Evolutionary conservation across 2,113 vertebrate species (phyloP).

Genomic region (Polyodon spathula): DNA sequence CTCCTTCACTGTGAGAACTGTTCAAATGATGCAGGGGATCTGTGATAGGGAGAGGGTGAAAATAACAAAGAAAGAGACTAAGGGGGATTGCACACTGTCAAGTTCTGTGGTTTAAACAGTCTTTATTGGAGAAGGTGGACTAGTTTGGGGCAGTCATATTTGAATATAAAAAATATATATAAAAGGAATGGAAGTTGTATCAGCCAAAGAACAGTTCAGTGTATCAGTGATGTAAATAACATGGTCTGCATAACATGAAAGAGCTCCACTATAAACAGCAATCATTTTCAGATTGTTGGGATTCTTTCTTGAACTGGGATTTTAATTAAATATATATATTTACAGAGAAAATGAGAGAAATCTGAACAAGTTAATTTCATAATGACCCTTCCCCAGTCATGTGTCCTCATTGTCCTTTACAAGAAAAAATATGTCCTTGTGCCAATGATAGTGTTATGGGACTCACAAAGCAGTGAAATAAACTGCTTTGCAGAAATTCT

Average conservation of each 20-base stretch:
- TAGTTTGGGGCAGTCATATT: constrained; percentile 46
- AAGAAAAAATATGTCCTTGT: constrained; percentile 5
- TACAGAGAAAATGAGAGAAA: too few species aligned
- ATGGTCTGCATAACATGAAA: too few species aligned
- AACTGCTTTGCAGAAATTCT: constrained; percentile 14
- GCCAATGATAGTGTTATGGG: not conserved
- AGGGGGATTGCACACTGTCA: constrained; percentile 50
- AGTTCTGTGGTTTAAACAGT: constrained; percentile 50
- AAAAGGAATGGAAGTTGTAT: too few species aligned
- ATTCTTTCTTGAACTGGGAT: too few species aligned
- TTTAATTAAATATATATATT: too few species aligned
- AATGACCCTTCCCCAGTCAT: not conserved
- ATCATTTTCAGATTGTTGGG: too few species aligned
- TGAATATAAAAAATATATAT: constrained; percentile 44
- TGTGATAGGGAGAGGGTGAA: constrained; percentile 54
- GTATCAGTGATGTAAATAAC: too few species aligned
- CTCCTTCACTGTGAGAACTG: constrained; percentile 50
- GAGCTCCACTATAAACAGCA: too few species aligned
- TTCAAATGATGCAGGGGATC: constrained; percentile 45
- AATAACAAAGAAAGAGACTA: constrained; percentile 58
- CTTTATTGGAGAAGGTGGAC: constrained; percentile 52
- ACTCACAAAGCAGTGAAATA: constrained; percentile 8
- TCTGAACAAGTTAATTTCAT: too few species aligned
- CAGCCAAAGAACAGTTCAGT: too few species aligned
- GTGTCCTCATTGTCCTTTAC: not conserved